Evolutionary conservation across 2,888 invertebrate species (phyloP).

Genomic region (Miltochrista miniata): DNA sequence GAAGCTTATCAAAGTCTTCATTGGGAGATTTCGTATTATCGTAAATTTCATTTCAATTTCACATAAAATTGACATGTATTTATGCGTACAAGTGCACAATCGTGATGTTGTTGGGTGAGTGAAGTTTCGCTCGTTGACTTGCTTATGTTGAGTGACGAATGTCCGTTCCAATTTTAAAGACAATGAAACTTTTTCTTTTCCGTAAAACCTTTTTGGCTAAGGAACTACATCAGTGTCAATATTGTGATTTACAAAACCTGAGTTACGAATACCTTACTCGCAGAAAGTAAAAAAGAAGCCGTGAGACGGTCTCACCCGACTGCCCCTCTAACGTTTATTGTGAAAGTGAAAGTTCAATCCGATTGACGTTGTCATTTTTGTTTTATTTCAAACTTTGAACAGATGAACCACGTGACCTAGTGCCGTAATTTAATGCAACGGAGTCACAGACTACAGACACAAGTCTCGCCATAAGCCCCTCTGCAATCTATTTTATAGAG

Average conservation of each 20-base stretch:
- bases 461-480: too few relatives aligned
- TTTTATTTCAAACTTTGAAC: too few relatives aligned
- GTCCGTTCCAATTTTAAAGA: constrained; percentile 31
- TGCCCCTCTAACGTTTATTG: too few relatives aligned
- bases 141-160: constrained; percentile 24
- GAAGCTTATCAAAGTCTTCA: constrained; percentile 28
- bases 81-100: constrained; percentile 17
- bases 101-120: neutral
- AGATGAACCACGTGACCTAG: too few relatives aligned
- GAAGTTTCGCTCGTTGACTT: too few relatives aligned
- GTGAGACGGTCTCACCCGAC: too few relatives aligned
- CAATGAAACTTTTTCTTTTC: constrained; percentile 29
- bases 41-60: constrained; percentile 31
- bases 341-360: too few relatives aligned
- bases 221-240: constrained; percentile 30
- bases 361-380: too few relatives aligned
- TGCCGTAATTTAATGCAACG: too few relatives aligned
- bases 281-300: neutral
- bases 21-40: constrained; percentile 31
- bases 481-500: too few relatives aligned
- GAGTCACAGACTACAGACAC: too few relatives aligned
- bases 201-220: constrained; percentile 20
- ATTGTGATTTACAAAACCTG: constrained; percentile 2
- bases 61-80: constrained; percentile 35
- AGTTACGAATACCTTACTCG: neutral